These are phyloP conservation scores for Lamellibrachia luymesi DNA, from an alignment of 1,140 invertebrate genomes.

Conservation along the genomic window DNA sequence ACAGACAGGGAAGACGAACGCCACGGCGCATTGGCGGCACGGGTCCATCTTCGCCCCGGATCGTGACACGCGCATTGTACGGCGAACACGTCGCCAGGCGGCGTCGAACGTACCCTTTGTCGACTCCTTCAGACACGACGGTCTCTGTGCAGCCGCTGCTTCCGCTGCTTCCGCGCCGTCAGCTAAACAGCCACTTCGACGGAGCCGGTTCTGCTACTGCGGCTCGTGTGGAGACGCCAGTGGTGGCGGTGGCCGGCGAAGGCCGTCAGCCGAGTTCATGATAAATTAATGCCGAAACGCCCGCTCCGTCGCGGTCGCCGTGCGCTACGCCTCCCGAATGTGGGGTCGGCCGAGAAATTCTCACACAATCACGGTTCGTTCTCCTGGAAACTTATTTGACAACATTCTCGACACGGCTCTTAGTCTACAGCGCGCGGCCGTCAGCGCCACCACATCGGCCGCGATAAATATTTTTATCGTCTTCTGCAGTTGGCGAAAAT, in stretches of 20 bases:
- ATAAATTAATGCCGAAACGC: constrained; percentile 5
- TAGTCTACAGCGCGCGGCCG: too few species aligned
- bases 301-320: not conserved
- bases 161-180: not conserved
- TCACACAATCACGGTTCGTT: not conserved
- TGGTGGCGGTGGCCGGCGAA: not conserved
- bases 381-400: not conserved
- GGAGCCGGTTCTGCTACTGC: not conserved
- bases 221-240: not conserved
- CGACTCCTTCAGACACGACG: not conserved
- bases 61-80: not conserved
- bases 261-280: not conserved
- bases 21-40: not conserved
- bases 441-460: too few species aligned
- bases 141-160: not conserved
- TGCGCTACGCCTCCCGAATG: not conserved
- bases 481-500: not conserved
- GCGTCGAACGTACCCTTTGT: not conserved
- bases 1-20: not conserved
- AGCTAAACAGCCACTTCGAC: constrained; percentile 2
- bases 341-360: not conserved
- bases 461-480: not conserved
- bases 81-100: not conserved
- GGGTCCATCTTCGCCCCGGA: not conserved
- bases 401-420: not conserved